These are phyloP conservation scores for Taurulus bubalis DNA, from an alignment of 2,113 vertebrate species.

Conservation along the genomic window DNA sequence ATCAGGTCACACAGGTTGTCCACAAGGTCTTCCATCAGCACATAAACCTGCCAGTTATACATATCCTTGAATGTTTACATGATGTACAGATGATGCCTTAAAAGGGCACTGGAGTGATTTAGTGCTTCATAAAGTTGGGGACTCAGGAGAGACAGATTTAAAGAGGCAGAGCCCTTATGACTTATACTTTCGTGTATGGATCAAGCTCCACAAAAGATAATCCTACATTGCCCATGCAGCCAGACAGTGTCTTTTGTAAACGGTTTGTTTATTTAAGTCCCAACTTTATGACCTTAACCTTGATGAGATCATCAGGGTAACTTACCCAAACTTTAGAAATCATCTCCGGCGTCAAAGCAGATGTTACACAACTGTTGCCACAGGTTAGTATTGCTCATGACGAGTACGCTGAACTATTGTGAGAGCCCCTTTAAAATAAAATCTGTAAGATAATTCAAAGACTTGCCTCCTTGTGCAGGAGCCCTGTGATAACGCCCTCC, in stretches of 20 bases:
- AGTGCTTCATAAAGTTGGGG: background rate
- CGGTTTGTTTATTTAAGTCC: background rate
- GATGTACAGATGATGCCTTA: background rate
- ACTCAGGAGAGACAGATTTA: background rate
- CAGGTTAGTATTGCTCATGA: background rate
- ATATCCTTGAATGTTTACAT: background rate
- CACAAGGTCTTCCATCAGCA: constrained; percentile 68
- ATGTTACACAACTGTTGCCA: background rate
- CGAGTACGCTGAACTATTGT: background rate
- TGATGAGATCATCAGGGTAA: background rate
- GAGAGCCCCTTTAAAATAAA: background rate
- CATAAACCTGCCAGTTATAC: constrained; percentile 69
- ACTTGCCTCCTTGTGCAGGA: constrained; percentile 66
- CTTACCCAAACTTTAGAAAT: background rate
- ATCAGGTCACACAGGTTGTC: constrained; percentile 66
- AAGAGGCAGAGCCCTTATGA: background rate
- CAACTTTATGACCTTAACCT: background rate
- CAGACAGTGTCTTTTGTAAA: too few species aligned
- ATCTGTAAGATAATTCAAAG: background rate
- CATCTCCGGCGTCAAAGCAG: background rate
- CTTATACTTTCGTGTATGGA: background rate
- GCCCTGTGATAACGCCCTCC: constrained; percentile 46
- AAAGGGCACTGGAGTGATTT: background rate
- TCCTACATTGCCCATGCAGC: too few species aligned
- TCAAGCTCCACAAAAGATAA: background rate